Base-by-base conservation (phyloP, 2,888 invertebrate genomes). In the Alentia gelatinosa region DNA sequence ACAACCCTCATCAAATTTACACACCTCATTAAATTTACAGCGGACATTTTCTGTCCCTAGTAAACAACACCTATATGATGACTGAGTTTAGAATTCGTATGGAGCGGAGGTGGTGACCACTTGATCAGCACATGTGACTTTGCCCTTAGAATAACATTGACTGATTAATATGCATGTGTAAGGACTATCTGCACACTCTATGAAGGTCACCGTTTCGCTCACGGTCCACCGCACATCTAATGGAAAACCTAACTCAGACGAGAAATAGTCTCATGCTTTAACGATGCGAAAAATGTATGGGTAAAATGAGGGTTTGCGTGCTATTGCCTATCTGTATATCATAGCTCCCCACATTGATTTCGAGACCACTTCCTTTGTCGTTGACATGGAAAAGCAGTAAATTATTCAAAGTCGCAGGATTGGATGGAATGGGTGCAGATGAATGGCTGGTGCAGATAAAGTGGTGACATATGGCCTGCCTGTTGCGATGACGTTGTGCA, bases 1-100 rank as follows among this genome's bases (percentile, higher is more conserved):
- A n/a, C 68, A 68, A 35, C 37, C 1, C 79, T 79, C 79, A 79
- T 79, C 79, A 79, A 79, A 79, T 39, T 39, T 79, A 79, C 79
- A 79, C 37, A 39, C 35, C 79, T 79, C 35, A 79, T 79, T 37
- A 35, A 79, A 79, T 39, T 39, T 39, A n/a, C 37, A 79, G 79
- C 19, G 15, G 23, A 39, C 1, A 79, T 39, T 37, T 15, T 79
- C 79, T 39, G 39, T 39, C 79, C 23, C 12, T 35, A 0, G 79
- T 35, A 79, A 39, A 79, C 39, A 79, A 23, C 23, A 12, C 19
- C 74, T 74, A 26, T 26, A 33, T 15, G 47, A 9, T 9, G 47
- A 47, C 47, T 47, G 47, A 12, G 47, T 12, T 9, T 47, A 19
- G 47, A 47, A 19, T 12, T n/a, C n/a, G 47, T 47, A 19, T 47